These are phyloP conservation scores for Polypterus bichir DNA, from an alignment of 2,113 vertebrate species.

Conservation along the genomic window DNA sequence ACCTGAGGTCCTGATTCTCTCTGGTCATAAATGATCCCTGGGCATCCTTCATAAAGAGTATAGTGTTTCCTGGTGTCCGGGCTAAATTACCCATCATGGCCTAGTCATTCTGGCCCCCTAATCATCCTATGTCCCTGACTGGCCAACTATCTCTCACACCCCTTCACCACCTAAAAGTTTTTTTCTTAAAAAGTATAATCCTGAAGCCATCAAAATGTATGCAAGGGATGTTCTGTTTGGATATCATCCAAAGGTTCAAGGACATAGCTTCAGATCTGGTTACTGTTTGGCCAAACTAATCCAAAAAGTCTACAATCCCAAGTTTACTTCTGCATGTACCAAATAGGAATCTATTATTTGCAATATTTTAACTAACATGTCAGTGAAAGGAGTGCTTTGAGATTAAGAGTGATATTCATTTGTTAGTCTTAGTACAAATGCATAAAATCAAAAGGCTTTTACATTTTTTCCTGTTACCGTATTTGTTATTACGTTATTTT, in stretches of 20 bases:
- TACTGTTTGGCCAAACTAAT: constrained; percentile 2
- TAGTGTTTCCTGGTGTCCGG: too few species aligned
- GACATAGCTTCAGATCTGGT: constrained; percentile 2
- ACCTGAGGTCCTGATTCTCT: too few species aligned
- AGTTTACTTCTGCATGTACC: constrained; percentile 1
- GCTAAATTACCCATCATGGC: too few species aligned
- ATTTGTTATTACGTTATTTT: not conserved
- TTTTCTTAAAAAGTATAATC: not conserved
- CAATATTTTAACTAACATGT: not conserved
- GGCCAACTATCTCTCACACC: too few species aligned
- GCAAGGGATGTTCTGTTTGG: not conserved
- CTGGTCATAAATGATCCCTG: too few species aligned
- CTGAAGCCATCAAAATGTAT: not conserved
- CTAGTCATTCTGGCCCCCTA: too few species aligned
- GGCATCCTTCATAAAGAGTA: too few species aligned
- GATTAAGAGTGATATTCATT: not conserved
- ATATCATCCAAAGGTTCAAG: not conserved
- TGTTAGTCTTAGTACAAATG: not conserved
- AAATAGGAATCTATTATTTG: not conserved
- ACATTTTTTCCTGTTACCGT: not conserved
- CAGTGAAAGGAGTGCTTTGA: not conserved
- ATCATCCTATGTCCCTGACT: too few species aligned
- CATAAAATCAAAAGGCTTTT: not conserved
- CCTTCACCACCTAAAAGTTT: too few species aligned
- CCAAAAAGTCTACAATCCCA: not conserved